phyloP scores from a whole-genome alignment of 1,140 invertebrate genomes.

The Bombus consobrinus region DNA sequence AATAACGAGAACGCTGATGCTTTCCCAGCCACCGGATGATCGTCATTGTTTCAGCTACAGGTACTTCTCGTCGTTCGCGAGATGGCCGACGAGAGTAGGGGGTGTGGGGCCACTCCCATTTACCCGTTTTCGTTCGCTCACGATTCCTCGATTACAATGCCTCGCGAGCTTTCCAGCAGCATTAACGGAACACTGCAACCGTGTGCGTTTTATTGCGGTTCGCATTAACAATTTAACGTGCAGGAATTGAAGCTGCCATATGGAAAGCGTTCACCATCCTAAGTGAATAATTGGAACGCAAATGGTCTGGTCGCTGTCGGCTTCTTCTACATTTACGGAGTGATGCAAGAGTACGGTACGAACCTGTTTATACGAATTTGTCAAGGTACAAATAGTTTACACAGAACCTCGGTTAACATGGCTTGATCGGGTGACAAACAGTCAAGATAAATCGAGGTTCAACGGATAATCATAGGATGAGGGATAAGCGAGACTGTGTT shows the following conservation, averaged over 20 bases:
- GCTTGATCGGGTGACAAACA: too few relatives aligned
- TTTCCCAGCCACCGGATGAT: conserved; percentile 11
- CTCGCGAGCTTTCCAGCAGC: conserved; percentile 13
- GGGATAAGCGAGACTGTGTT: too few relatives aligned
- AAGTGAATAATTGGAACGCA: not conserved
- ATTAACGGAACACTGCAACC: conserved; percentile 12
- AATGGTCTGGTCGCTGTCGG: not conserved
- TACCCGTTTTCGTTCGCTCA: conserved; percentile 32
- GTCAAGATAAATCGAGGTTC: too few relatives aligned
- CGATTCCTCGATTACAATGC: conserved; percentile 27
- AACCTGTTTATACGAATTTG: not conserved
- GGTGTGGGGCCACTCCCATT: not conserved
- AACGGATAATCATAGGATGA: too few relatives aligned
- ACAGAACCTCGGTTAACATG: too few relatives aligned
- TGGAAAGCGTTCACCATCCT: not conserved
- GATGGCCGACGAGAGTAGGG: not conserved
- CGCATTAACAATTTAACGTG: conserved; percentile 15
- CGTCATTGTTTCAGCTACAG: conserved; percentile 31
- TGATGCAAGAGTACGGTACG: not conserved
- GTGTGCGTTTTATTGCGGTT: not conserved
- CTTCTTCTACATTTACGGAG: conserved; percentile 4
- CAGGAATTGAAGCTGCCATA: not conserved
- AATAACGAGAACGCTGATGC: conserved; percentile 18
- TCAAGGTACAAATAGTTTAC: too few relatives aligned
- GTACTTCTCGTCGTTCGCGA: conserved; percentile 2